Conservation (phyloP, 1,140 invertebrate species). For the Atta cephalotes region DNA sequence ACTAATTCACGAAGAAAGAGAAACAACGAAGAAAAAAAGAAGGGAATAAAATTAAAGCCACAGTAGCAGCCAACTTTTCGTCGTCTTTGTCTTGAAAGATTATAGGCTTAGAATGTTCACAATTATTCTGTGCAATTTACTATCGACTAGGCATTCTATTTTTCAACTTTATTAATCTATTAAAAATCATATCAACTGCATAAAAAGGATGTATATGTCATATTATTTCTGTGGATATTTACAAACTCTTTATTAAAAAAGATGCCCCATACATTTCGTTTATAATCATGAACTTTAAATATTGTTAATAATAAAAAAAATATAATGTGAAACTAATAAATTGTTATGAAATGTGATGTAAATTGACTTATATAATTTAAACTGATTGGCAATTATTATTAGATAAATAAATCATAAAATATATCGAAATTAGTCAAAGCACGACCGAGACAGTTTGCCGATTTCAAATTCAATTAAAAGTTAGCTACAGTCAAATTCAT, state of each 20-base stretch:
- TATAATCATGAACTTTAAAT: neutral
- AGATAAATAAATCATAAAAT: slow-evolving; percentile 57
- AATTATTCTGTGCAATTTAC: slow-evolving; percentile 64
- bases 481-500: slow-evolving; percentile 78
- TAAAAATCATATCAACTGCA: neutral
- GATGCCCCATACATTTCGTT: neutral
- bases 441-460: slow-evolving; percentile 40
- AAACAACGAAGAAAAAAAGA: neutral
- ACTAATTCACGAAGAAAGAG: slow-evolving; percentile 78
- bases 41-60: slow-evolving; percentile 70
- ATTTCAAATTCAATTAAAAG: slow-evolving; percentile 78
- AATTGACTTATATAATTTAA: neutral
- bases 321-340: neutral
- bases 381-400: slow-evolving; percentile 35
- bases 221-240: neutral
- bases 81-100: slow-evolving; percentile 82
- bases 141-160: neutral
- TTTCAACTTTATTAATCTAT: neutral
- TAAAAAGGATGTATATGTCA: neutral
- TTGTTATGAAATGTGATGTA: slow-evolving; percentile 18
- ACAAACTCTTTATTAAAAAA: neutral
- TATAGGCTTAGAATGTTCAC: slow-evolving; percentile 81
- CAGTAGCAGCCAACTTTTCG: slow-evolving; percentile 77
- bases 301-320: neutral
- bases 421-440: slow-evolving; percentile 56